Base-by-base conservation (phyloP, 2,888 invertebrate species). In the Drosophila demipolita region DNA sequence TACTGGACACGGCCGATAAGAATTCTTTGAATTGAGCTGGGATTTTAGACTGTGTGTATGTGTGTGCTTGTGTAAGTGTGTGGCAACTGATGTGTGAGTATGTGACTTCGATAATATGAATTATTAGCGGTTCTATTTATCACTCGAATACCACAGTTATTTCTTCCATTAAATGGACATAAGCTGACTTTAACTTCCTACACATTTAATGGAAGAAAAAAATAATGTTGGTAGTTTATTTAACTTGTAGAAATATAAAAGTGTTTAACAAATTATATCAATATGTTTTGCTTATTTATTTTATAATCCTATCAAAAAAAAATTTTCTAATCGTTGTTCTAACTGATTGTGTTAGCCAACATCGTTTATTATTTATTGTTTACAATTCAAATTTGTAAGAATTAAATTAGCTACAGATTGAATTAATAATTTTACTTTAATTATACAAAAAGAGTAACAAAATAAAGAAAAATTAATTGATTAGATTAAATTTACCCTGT, bases 1-100 rank as follows among this genome's bases (percentile, higher is more conserved):
- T 58, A n/a, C 65, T 74, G 66, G 57, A 42, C 45, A 15, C 17
- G 12, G 3, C 8, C 9, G 58, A 65, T 50, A 69, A 54, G 70
- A 77, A 53, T 45, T 49, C 45, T 7, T 36, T 32, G 50, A 29
- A 49, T 7, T 17, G 15, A 40, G 66, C 35, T 35, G 2, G 26
- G 12, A 63, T 45, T 42, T 49, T 49, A 20, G 4, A 40, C n/a
- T 59, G 26, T 5, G 17, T 55, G 17, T 42, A 15, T 35, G 8
- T 32, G 54, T 40, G 3, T 23, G 9, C 1, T 5, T 3, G 17
- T 55, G 17, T 42, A n/a, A 26, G 8, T 32, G 54, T 40, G 3
- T 23, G 9, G 3, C 9, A 36, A 7, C 20, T 32, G 32, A 0
- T 23, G 17, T 53, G 29, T 17, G 11, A 61, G 26, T 2, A 54